Evolutionary conservation across 2,113 vertebrate genomes (phyloP), one percentile per base, ranked within the genome.

Genomic region (Mixornis gularis): DNA sequence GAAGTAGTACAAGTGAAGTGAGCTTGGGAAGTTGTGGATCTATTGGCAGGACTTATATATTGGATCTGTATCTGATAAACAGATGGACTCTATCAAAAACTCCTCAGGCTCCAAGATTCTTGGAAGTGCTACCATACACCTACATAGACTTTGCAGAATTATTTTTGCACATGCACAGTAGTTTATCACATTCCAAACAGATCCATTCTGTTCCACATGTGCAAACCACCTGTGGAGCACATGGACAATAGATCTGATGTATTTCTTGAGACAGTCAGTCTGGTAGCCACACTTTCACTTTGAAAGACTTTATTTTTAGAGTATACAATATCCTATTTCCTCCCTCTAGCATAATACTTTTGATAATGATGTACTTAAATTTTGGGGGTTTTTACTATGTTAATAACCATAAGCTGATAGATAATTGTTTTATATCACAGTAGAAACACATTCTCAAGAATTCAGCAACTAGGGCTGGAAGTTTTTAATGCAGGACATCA

Each of bases 341-440:
- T 44, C 18, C 9, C 5, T 30, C 29, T 20, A 81, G 4, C 20
- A 56, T n/a, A 60, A 55, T 29, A 55, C 15, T 56, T 79, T 36
- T n/a, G 18, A 26, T 36, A 64, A 43, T 60, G 6, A 89, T 40
- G 3, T 38, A n/a, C 10, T 48, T 41, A 51, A 25, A 2, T 22
- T 56, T 3, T 17, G 17, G 13, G 5, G 0, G 0, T 2, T 53
- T 25, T 79, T 64, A 32, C 25, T 40, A 3, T 21, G 10, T 7
- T 43, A 56, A 68, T 29, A 49, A 79, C 4, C 5, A 16, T 16
- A 60, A 63, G 36, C 1, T 32, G 30, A 36, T 8, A 69, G 34
- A 43, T n/a, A 22, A 4, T 43, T 59, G 5, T 15, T 84, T 74
- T 79, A 49, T 13, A 26, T 51, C 6, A 1, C 30, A 48, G 17